phyloP scores from a whole-genome alignment of 2,888 invertebrate species.

The Parnassius orleans region DNA sequence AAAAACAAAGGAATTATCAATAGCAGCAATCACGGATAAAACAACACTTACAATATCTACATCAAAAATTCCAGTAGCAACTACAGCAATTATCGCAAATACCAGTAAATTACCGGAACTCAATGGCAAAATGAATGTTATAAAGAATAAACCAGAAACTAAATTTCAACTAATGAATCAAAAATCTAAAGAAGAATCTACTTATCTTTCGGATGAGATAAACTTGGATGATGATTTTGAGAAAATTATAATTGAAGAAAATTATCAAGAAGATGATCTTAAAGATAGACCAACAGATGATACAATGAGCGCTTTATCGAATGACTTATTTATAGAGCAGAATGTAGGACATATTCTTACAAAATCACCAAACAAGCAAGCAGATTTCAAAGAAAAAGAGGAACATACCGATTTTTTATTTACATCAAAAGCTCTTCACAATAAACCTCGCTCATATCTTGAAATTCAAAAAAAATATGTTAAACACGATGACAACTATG shows the following conservation, averaged over 20 bases:
- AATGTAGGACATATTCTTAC: background rate
- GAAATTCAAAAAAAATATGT: slow-evolving; percentile 51
- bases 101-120: background rate
- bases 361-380: background rate
- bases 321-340: background rate
- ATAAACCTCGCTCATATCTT: slow-evolving; percentile 48
- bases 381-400: slow-evolving; percentile 12
- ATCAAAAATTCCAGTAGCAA: background rate
- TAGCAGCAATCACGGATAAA: background rate
- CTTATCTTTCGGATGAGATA: slow-evolving; percentile 21
- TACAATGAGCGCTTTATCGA: background rate
- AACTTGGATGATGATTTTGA: slow-evolving; percentile 25
- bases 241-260: slow-evolving; percentile 23
- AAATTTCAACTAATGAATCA: slow-evolving; percentile 6
- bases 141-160: slow-evolving; percentile 5
- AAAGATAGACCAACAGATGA: slow-evolving; percentile 12
- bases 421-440: slow-evolving; percentile 47
- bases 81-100: background rate
- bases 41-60: background rate
- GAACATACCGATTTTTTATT: slow-evolving; percentile 9
- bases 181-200: slow-evolving; percentile 16
- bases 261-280: slow-evolving; percentile 22
- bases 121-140: background rate
- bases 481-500: slow-evolving; percentile 46
- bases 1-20: slow-evolving; percentile 4